phyloP scores from a whole-genome alignment of 1,140 invertebrate genomes.

The Mercenaria mercenaria region DNA sequence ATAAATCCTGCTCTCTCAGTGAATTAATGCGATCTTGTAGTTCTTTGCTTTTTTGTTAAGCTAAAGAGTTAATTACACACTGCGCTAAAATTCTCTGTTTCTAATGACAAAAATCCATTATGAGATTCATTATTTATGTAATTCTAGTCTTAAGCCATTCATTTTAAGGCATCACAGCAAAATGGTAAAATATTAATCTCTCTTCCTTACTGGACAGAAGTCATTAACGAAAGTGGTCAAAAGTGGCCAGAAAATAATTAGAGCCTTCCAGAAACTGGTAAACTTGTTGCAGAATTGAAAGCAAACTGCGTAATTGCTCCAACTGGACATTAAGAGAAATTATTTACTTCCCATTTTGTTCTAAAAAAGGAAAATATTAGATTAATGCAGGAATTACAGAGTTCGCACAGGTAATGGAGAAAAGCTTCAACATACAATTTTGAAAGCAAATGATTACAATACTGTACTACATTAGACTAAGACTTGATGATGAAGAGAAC shows the following conservation, averaged over 20 bases:
- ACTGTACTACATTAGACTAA: no score
- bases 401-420: no score
- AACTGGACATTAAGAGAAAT: not conserved
- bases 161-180: slow-evolving; percentile 16
- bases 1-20: not conserved
- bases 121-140: slow-evolving; percentile 66
- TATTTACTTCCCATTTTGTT: not conserved
- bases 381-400: no score
- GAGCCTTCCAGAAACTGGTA: not conserved
- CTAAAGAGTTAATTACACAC: slow-evolving; percentile 4
- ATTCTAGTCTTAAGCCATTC: not conserved
- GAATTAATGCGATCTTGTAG: slow-evolving; percentile 11
- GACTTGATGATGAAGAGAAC: no score
- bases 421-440: no score
- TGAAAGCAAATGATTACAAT: no score
- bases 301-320: not conserved
- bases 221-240: slow-evolving; percentile 54
- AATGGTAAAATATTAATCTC: slow-evolving; percentile 63
- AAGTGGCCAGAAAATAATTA: slow-evolving; percentile 40
- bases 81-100: not conserved
- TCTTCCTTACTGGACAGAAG: slow-evolving; percentile 26
- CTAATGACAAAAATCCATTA: slow-evolving; percentile 62
- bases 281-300: not conserved
- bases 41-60: slow-evolving; percentile 10
- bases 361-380: no score